Base-by-base conservation (phyloP, 2,113 vertebrate species). In the Plectropomus leopardus region DNA sequence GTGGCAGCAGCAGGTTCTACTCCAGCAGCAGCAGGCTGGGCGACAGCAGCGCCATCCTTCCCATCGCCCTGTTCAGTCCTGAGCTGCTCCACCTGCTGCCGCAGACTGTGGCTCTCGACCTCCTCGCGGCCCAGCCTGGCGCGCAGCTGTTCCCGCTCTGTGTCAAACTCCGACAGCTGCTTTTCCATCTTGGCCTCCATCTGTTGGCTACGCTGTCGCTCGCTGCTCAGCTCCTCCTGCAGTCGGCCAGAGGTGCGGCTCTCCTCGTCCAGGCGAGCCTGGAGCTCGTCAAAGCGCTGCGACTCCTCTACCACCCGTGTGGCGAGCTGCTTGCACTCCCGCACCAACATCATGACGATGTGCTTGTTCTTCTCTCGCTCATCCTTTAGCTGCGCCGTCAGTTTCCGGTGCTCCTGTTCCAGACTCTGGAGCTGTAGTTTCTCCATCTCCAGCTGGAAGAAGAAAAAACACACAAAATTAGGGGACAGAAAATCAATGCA, bases 281-380 rank as follows among this genome's bases (percentile, higher is more conserved):
- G 95, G 0, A 97, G 88, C 67, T 99, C 97, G 53, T 98, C 97
- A 7, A 97, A 93, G 80, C 96, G 97, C 93, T 97, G 97, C 8
- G 96, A 95, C 93, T 99, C 98, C 88, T 98, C 98, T 1, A 97
- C 93, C 72, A 98, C 96, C 67, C 95, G 97, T 14, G 96, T 94
- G 1, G 97, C 97, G 19, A 99, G 94, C 91, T 98, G 98, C 80
- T 99, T 99, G 83, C 97, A 98, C 89, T 99, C 98, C 24, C 97
- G 97, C 66, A 99, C 97, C 60, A 99, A 91, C 96, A 99, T 98
- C 93, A 98, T 94, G 13, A 99, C 97, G 34, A 99, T 95, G 4
- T 98, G 98, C 80, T 99, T 99, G 89, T 98, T 99, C 94, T 98
- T 99, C 87, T 96, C 96, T 0, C 97, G 96, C 80, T 99, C 98